Base-by-base conservation (phyloP, 1,140 invertebrate species). In the Neotoxoptera formosana region DNA sequence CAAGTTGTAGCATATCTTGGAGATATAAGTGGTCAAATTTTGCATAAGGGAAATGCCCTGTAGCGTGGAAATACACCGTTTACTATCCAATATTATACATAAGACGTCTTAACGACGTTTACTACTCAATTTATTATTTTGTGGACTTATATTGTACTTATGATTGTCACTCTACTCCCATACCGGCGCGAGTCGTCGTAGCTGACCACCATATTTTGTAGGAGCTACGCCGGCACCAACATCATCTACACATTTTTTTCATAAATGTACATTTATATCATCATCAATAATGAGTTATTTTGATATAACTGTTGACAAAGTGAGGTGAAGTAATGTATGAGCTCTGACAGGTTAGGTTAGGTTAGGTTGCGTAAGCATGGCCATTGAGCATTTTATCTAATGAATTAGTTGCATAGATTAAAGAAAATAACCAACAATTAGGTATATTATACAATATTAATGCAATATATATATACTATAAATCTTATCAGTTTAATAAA, bases 371-470 rank as follows among this genome's bases (percentile, higher is more conserved):
- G 36, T 91, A 91, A 67, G 90, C 51, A 91, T 91, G 90, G 1
- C 90, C 90, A 91, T 21, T 45, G 36, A 67, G 45, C 51, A 91
- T 76, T 91, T 91, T 91, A 34, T 91, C 90, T 1, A 91, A 36
- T 41, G 90, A 60, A 67, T 91, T 56, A 30, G 90, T 34, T 34
- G 51, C 53, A 67, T 56, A 25, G 7, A 56, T 56, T 56, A 56
- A 56, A 56, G 53, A 56, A 56, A 56, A n/a, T n/a, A n/a, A n/a
- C n/a, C n/a, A n/a, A n/a, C n/a, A n/a, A n/a, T n/a, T n/a, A n/a
- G n/a, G n/a, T n/a, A n/a, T n/a, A n/a, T n/a, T n/a, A n/a, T n/a
- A n/a, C n/a, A n/a, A n/a, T n/a, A n/a, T n/a, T n/a, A n/a, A n/a
- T n/a, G n/a, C n/a, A n/a, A n/a, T n/a, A n/a, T n/a, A n/a, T n/a